Evolutionary conservation across 2,113 vertebrate species (phyloP).

Genomic region (Apus apus): DNA sequence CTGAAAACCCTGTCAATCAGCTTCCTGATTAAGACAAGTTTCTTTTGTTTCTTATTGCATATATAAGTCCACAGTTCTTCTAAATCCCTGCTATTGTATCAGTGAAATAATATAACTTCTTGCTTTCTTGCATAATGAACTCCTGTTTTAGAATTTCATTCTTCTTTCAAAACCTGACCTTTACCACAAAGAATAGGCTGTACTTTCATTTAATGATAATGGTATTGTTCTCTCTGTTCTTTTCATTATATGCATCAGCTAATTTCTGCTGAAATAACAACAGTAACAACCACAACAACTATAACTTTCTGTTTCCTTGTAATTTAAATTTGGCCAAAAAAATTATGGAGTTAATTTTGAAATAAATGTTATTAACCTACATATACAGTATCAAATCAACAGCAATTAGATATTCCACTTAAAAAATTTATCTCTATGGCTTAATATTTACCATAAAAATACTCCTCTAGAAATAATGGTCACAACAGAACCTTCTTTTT

Average conservation of each 20-base stretch:
- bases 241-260: neutral
- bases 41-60: neutral
- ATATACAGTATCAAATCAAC: neutral
- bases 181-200: neutral
- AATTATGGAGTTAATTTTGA: neutral
- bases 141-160: neutral
- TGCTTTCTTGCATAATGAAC: neutral
- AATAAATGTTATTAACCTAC: neutral
- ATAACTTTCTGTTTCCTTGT: neutral
- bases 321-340: neutral
- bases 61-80: neutral
- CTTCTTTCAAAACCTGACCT: neutral
- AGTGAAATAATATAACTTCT: neutral
- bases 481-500: neutral
- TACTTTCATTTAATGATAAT: neutral
- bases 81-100: neutral
- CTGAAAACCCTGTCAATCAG: neutral
- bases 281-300: neutral
- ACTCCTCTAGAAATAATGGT: neutral
- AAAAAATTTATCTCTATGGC: neutral
- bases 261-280: neutral
- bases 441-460: neutral
- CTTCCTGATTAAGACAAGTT: neutral
- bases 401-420: neutral
- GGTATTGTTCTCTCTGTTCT: neutral